phyloP scores from a whole-genome alignment of 1,140 invertebrate genomes.

The Pseudomyrmex sp. region DNA sequence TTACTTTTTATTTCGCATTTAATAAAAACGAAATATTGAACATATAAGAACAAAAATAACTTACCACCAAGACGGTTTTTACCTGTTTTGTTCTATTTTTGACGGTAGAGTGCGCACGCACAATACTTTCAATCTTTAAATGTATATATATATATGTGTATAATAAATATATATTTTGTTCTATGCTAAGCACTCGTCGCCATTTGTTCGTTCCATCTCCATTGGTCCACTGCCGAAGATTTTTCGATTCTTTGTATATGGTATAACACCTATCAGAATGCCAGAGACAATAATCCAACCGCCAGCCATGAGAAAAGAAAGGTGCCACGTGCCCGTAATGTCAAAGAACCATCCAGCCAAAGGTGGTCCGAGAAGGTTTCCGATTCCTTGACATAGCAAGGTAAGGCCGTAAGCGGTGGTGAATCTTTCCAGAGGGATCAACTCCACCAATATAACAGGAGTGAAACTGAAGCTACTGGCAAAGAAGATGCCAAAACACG shows the following conservation, averaged over 20 bases:
- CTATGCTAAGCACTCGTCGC: slow-evolving; percentile 54
- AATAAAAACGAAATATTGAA: too few relatives aligned
- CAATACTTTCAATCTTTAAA: neutral
- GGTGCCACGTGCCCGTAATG: slow-evolving; percentile 89
- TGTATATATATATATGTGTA: neutral
- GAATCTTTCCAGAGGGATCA: slow-evolving; percentile 92
- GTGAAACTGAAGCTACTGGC: slow-evolving; percentile 95
- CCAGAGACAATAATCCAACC: slow-evolving; percentile 92
- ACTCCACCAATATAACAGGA: slow-evolving; percentile 93
- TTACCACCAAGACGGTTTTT: too few relatives aligned
- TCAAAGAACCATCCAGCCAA: slow-evolving; percentile 90
- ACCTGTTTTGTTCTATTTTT: neutral
- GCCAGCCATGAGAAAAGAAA: slow-evolving; percentile 91
- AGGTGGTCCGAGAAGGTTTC: slow-evolving; percentile 89
- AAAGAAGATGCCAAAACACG: slow-evolving; percentile 93
- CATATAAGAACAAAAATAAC: too few relatives aligned
- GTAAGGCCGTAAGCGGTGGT: slow-evolving; percentile 95
- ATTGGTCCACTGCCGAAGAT: slow-evolving; percentile 88
- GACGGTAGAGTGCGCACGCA: neutral
- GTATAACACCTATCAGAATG: slow-evolving; percentile 89
- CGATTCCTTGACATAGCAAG: slow-evolving; percentile 93
- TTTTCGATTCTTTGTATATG: slow-evolving; percentile 88
- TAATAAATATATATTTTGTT: slow-evolving; percentile 2
- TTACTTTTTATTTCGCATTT: too few relatives aligned
- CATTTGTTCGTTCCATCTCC: slow-evolving; percentile 85